These are phyloP conservation scores for Drosophila auraria DNA, from an alignment of 1,140 invertebrate genomes.

Conservation along the genomic window DNA sequence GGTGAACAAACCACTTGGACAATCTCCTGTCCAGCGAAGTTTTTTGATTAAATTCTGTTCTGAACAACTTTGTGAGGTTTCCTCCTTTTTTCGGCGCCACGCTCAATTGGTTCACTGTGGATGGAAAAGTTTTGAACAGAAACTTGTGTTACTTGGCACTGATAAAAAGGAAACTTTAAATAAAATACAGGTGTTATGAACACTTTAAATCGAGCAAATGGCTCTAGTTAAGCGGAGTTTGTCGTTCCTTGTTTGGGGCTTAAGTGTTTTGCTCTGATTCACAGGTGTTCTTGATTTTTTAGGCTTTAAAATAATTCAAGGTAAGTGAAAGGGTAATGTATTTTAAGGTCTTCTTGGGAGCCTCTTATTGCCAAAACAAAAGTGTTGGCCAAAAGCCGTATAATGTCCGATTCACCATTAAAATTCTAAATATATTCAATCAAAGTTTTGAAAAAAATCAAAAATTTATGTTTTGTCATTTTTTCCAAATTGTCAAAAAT, in stretches of 20 bases:
- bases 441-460: no score
- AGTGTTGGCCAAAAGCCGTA: no score
- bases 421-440: no score
- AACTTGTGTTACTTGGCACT: conserved; percentile 36
- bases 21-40: conserved; percentile 45
- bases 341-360: no score
- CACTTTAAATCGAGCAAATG: conserved; percentile 10
- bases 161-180: conserved; percentile 28
- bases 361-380: no score
- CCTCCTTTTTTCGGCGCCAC: conserved; percentile 25
- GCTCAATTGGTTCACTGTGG: conserved; percentile 51
- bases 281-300: neutral
- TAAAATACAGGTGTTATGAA: conserved; percentile 13
- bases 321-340: neutral
- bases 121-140: conserved; percentile 33
- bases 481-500: no score
- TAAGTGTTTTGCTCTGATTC: neutral
- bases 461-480: no score
- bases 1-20: conserved; percentile 62
- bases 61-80: conserved; percentile 38
- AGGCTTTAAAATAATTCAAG: neutral
- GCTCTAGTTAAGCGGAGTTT: neutral
- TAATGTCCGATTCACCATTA: no score
- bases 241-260: neutral
- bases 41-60: conserved; percentile 75